phyloP scores from a whole-genome alignment of 2,888 invertebrate species.

The Pogonocherus hispidulus region DNA sequence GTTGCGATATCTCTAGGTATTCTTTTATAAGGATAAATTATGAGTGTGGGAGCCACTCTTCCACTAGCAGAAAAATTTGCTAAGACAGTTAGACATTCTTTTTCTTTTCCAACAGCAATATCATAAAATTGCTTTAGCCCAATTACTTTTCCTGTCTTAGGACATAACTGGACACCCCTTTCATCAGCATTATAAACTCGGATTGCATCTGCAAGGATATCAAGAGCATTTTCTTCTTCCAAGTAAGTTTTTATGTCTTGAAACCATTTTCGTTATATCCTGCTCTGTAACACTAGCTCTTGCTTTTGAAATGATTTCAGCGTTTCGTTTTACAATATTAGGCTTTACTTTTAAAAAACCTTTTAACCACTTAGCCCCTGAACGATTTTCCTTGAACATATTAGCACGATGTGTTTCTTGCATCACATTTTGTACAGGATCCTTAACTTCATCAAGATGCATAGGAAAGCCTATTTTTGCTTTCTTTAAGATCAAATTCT shows the following conservation, averaged over 20 bases:
- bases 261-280: not conserved
- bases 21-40: too few relatives aligned
- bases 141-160: not conserved
- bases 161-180: not conserved
- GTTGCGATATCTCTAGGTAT: not conserved
- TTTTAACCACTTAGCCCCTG: conserved; percentile 6
- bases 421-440: conserved; percentile 10
- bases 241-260: not conserved
- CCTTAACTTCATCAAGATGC: conserved; percentile 10
- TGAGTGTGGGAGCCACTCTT: not conserved
- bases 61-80: not conserved
- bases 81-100: not conserved
- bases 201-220: not conserved
- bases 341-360: conserved; percentile 10
- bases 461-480: conserved; percentile 19
- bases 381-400: conserved; percentile 4
- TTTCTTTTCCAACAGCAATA: not conserved
- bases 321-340: conserved; percentile 1
- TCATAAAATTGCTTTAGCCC: not conserved
- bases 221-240: not conserved
- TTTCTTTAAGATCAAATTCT: conserved; percentile 19
- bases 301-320: conserved; percentile 7
- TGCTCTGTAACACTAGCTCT: not conserved
- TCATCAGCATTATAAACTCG: not conserved
- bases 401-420: not conserved